Base-by-base conservation (phyloP, 2,888 invertebrate species). In the Masnerella sp. region DNA sequence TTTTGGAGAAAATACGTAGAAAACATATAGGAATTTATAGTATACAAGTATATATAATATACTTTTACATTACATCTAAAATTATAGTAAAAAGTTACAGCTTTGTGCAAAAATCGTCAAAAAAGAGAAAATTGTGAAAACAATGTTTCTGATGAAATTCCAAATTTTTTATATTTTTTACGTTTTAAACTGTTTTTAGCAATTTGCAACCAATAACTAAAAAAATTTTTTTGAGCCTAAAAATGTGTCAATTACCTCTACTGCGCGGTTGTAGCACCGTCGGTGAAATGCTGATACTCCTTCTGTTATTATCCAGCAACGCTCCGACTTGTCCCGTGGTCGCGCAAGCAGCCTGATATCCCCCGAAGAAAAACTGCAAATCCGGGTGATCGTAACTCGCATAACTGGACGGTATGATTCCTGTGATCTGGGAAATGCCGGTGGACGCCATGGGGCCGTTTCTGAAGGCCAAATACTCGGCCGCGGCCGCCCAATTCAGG, bases 191-290 rank as follows among this genome's bases (percentile, higher is more conserved):
- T n/a, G n/a, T n/a, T n/a, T n/a, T n/a, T n/a, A n/a, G n/a, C n/a
- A n/a, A n/a, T n/a, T n/a, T n/a, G n/a, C 17, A 38, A 2, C 8
- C 0, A 38, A 4, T 9, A n/a, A 17, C 5, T n/a, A 36, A 38
- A 36, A n/a, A 9, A 7, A 28, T 22, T 15, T 5, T 8, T 40
- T 43, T 25, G 28, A 1, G 15, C 2, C 7, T 14, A 1, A 8
- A 14, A 11, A 1, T 36, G 8, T 45, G 5, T 28, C 40, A 11
- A 20, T 89, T 89, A 2, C 93, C 93, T 77, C 90, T 89, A 77
- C 93, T 93, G 67, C 91, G 90, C 0, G 93, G 93, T 59, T 92
- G 93, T 0, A 93, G 84, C 9, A 91, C 89, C 47, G 93, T 90
- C 0, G 92, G 91, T 1, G 91, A 90, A 58, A 92, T 89, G 30